Evolutionary conservation across 1,140 invertebrate species (phyloP), one percentile per base, ranked within the genome.

Genomic region (Tigriopus japonicus): DNA sequence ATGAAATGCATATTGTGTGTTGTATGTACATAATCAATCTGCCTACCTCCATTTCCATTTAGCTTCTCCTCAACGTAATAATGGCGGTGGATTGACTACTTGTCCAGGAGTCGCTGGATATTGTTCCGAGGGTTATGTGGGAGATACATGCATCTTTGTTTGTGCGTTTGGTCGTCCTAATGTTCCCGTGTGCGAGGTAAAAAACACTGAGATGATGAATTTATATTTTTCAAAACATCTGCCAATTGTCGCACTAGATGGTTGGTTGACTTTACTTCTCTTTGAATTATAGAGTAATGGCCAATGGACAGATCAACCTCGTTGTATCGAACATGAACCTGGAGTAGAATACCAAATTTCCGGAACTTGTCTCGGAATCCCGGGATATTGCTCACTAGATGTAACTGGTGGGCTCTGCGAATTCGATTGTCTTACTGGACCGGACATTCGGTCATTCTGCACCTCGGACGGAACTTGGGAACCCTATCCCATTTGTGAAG

Each of bases 381-480:
- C 59, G 6, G 59, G 59, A 60, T 61, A 61, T 35, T 61, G 59
- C 40, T 61, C 59, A 3, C 13, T 53, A 12, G 59, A 61, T 40
- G 19, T 54, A 19, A 49, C 59, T 15, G 58, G 59, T 12, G 59
- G 42, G 28, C 49, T 61, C 14, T 61, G 59, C 49, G 45, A 54
- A 56, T 61, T 61, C 35, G 59, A 61, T 14, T 61, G 59, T 21
- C 59, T 51, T 45, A 53, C 58, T 19, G 58, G 58, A 12, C 59
- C 59, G 14, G 24, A 56, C 7, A 61, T 61, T 40, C 5, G 51
- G 9, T 61, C 59, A 6, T 24, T 51, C 35, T 61, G 59, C 40
- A 61, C 59, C 23, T 52, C 59, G 35, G 59, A 61, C 28, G 59
- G 59, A 19, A 61, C 59, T 21, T 61, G 59, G 59, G 59, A 61